phyloP scores from a whole-genome alignment of 2,888 invertebrate genomes.

The Leptinotarsa juncta region DNA sequence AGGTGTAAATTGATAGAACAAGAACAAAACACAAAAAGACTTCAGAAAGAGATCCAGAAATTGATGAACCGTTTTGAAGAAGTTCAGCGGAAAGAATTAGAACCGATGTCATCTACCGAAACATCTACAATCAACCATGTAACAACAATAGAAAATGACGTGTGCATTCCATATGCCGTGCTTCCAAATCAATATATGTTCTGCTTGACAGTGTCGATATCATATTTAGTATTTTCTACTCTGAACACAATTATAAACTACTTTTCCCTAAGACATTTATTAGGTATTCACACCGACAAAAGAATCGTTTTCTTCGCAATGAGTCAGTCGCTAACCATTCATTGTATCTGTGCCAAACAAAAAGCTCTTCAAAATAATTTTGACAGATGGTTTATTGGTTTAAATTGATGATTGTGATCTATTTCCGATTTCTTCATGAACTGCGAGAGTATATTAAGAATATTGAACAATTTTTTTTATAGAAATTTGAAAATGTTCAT shows the following conservation, averaged over 20 bases:
- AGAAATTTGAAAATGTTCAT: too few species aligned
- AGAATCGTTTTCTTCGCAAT: conserved; percentile 20
- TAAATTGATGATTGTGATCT: conserved; percentile 1
- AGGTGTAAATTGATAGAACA: conserved; percentile 2
- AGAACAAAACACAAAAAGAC: background rate
- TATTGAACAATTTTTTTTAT: too few species aligned
- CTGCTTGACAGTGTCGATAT: conserved; percentile 12
- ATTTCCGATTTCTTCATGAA: background rate
- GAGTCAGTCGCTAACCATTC: conserved; percentile 15
- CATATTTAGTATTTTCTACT: conserved; percentile 20
- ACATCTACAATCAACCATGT: too few species aligned
- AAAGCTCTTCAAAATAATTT: conserved; percentile 18
- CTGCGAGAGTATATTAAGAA: too few species aligned
- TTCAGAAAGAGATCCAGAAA: conserved; percentile 9
- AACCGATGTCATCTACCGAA: background rate
- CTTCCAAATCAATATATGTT: conserved; percentile 4
- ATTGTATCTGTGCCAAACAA: conserved; percentile 18
- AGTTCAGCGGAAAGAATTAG: too few species aligned
- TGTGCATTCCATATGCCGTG: background rate
- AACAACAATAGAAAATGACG: conserved; percentile 11
- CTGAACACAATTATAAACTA: conserved; percentile 25
- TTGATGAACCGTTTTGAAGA: background rate
- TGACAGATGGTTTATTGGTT: conserved; percentile 21
- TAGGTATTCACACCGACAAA: background rate
- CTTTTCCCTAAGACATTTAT: conserved; percentile 16